Evolutionary conservation across 2,113 vertebrate genomes (phyloP), one percentile per base, ranked within the genome.

Genomic region (Phaethon lepturus): DNA sequence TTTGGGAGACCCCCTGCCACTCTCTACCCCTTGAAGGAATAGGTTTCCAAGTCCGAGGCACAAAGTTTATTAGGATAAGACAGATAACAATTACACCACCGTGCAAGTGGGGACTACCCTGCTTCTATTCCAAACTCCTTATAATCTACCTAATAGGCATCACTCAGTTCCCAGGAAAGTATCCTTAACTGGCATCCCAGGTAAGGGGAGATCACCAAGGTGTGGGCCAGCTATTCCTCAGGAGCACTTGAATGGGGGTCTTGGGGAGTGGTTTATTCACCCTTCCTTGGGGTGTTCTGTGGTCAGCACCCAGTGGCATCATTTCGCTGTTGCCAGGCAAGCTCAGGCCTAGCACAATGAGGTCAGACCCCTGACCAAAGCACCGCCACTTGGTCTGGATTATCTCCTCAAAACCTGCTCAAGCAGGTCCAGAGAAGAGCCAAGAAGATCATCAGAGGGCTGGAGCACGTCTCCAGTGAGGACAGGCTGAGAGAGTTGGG

Each of bases 261-360:
- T n/a, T 11, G 13, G 31, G 14, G 33, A 45, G 50, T 2, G 0
- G 14, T n/a, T 66, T 35, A 35, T 29, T 35, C 14, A 28, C 11
- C 11, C 24, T 23, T 55, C 40, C 13, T 28, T 5, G 0, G 14
- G 10, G 17, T 38, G 20, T n/a, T 66, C 17, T 44, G 38, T 79
- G 31, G 8, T 53, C 38, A 44, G 17, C 4, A 5, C 38, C 60
- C 60, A 80, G 49, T 0, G 0, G 31, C 0, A 2, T 67, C 14
- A 55, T 35, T 14, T 45, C 3, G 3, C 31, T 55, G 18, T 17
- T 44, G 24, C 13, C 9, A 3, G 20, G n/a, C 28, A 50, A 47
- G 7, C 31, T 47, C 4, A 7, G 60, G 17, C 60, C 75, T 49
- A 58, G 52, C 31, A 44, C 60, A 33, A 26, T 4, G 3, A 24